phyloP scores from a whole-genome alignment of 2,888 invertebrate species.

The Hymenopus coronatus region DNA sequence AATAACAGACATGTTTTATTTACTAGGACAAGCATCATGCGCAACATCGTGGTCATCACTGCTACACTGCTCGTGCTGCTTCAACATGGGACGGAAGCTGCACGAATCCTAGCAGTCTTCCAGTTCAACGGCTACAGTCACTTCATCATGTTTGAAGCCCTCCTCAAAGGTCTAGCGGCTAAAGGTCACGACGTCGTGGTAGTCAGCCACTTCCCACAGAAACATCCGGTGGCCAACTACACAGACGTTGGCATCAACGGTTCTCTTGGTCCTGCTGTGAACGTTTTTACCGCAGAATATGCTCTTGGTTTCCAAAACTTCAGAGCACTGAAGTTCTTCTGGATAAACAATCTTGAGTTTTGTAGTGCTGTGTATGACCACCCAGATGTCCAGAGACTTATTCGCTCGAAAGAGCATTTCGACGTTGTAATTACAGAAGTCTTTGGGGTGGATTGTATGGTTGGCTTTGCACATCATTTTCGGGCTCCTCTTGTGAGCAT shows the following conservation, averaged over 20 bases:
- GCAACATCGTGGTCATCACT: not conserved
- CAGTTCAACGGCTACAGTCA: constrained; percentile 54
- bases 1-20: too few relatives aligned
- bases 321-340: constrained; percentile 9
- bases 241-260: constrained; percentile 27
- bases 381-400: constrained; percentile 13
- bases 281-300: constrained; percentile 17
- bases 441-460: constrained; percentile 37
- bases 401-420: constrained; percentile 21
- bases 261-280: not conserved
- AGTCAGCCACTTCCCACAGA: constrained; percentile 47
- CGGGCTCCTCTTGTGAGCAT: constrained; percentile 35
- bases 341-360: not conserved
- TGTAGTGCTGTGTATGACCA: constrained; percentile 21
- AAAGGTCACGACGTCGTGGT: constrained; percentile 55
- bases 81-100: not conserved
- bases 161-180: constrained; percentile 52
- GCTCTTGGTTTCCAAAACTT: not conserved
- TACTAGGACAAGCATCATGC: not conserved
- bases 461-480: constrained; percentile 35
- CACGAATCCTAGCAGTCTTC: constrained; percentile 50
- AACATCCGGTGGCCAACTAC: constrained; percentile 47
- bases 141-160: constrained; percentile 49
- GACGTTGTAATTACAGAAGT: constrained; percentile 38
- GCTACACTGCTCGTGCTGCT: not conserved